Evolutionary conservation across 2,888 invertebrate genomes (phyloP).

Genomic region (Agrotis clavis): DNA sequence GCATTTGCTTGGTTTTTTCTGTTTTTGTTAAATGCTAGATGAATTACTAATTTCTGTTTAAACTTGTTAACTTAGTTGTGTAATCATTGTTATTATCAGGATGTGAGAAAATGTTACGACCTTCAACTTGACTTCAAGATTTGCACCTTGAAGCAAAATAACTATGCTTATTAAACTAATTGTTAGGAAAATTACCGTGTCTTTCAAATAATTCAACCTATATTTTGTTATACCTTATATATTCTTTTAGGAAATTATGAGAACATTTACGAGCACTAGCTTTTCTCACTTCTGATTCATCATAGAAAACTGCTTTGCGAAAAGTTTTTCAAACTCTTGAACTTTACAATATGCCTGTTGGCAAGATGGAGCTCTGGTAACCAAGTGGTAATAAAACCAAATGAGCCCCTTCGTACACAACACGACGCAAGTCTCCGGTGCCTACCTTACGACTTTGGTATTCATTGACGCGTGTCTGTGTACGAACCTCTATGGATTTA

Average conservation of each 20-base stretch:
- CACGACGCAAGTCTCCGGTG: no score
- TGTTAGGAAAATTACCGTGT: neutral
- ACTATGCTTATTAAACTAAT: neutral
- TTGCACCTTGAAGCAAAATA: neutral
- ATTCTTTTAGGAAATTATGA: neutral
- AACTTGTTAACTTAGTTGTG: neutral
- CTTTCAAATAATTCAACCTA: neutral
- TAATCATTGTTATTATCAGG: neutral
- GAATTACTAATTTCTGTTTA: neutral
- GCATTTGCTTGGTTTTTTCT: neutral
- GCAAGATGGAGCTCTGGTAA: no score
- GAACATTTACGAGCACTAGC: neutral
- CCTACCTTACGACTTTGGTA: no score
- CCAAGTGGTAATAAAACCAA: no score
- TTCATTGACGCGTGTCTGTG: no score
- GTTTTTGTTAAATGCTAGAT: no score
- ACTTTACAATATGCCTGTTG: no score
- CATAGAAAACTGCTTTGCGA: neutral
- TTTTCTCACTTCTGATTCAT: neutral
- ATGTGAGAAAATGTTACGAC: neutral
- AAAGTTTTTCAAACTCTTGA: neutral
- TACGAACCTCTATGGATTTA: no score
- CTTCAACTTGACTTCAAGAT: conserved; percentile 5
- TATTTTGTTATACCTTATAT: neutral
- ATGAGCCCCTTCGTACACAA: no score